Percentiles rank a stretch among this genome's conserved stretches.
phyloP scores from a whole-genome alignment of 2,888 invertebrate genomes.

The Julus scanicus region DNA sequence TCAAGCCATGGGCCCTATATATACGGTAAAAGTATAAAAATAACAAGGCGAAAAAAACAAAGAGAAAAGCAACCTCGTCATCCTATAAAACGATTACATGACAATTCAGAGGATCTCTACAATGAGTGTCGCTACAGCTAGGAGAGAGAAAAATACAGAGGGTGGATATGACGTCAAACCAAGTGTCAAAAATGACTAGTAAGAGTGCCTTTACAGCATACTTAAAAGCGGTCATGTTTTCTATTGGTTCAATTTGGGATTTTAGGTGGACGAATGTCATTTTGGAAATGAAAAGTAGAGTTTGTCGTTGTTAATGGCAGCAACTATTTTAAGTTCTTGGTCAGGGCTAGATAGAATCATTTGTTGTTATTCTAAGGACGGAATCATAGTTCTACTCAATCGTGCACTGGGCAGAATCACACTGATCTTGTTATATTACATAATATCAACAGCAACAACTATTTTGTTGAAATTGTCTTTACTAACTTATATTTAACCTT shows the following conservation, averaged over 20 bases:
- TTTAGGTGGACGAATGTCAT: background rate
- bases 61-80: background rate
- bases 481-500: too few species aligned
- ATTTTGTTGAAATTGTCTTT: too few species aligned
- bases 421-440: too few species aligned
- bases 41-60: background rate
- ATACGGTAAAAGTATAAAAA: background rate
- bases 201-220: background rate
- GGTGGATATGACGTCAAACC: background rate
- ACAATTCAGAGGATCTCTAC: background rate
- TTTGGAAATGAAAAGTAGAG: background rate
- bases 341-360: background rate
- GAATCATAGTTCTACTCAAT: too few species aligned
- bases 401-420: too few species aligned
- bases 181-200: background rate
- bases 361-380: too few species aligned
- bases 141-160: background rate
- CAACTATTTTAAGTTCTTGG: background rate
- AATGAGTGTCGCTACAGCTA: background rate
- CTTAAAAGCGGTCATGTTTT: background rate
- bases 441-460: too few species aligned
- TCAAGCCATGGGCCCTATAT: background rate
- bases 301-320: background rate
- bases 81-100: constrained; percentile 19
- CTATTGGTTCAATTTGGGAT: constrained; percentile 3